Evolutionary conservation across 1,140 invertebrate genomes (phyloP).

Genomic region (Bombyx mori): ASM3026992v2 NC_085112.1:7812501-7813000

Average conservation of each 20-base stretch:
- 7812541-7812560: conserved; percentile 11
- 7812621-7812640: conserved; percentile 51
- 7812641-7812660: conserved; percentile 38
- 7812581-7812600: conserved; percentile 28
- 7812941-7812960: conserved; percentile 40
- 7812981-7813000: conserved; percentile 27
- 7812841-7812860: too few species aligned
- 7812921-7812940: conserved; percentile 59
- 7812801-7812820: neutral
- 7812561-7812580: conserved; percentile 19
- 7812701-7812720: too few species aligned
- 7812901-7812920: neutral
- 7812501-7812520: conserved; percentile 33
- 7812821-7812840: too few species aligned
- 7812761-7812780: neutral
- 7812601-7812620: conserved; percentile 36
- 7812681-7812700: too few species aligned
- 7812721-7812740: too few species aligned
- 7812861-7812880: too few species aligned
- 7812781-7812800: neutral
- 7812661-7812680: conserved; percentile 6
- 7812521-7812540: conserved; percentile 19
- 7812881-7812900: neutral
- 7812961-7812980: conserved; percentile 52
- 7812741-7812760: neutral